Evolutionary conservation across 2,888 invertebrate genomes (phyloP).

Genomic region (Morinoia aosen): DNA sequence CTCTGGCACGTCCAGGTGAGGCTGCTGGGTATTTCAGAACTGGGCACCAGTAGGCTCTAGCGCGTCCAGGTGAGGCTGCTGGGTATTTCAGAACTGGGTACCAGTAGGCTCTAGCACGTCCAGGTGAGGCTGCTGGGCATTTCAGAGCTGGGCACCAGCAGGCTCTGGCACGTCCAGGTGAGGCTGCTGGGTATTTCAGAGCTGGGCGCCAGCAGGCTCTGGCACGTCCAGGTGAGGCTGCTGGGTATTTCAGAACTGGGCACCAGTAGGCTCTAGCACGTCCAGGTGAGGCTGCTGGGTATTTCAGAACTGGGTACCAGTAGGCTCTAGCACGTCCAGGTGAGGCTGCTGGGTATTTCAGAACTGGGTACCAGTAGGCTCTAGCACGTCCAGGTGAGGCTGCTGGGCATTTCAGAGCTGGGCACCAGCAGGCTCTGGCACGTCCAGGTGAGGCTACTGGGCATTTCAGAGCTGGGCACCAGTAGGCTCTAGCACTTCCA

Average conservation of each 20-base stretch:
- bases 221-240: no score
- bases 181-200: no score
- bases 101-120: slow-evolving; percentile 82
- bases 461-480: slow-evolving; percentile 81
- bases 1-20: slow-evolving; percentile 86
- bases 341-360: slow-evolving; percentile 85
- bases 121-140: no score
- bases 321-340: no score
- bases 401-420: no score
- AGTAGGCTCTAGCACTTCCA: slow-evolving; percentile 82
- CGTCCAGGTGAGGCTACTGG: slow-evolving; percentile 72
- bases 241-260: no score
- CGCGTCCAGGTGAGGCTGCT: slow-evolving; percentile 73
- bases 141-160: no score
- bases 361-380: slow-evolving; percentile 82
- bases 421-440: slow-evolving; percentile 80
- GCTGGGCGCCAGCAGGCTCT: no score
- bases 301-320: not conserved
- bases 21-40: no score
- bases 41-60: slow-evolving; percentile 78
- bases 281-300: no score
- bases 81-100: slow-evolving; percentile 83
- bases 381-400: slow-evolving; percentile 84
- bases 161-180: no score
- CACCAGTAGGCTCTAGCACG: no score